Evolutionary conservation across 2,888 invertebrate genomes (phyloP).

Genomic region (Synergus laeviventris): DNA sequence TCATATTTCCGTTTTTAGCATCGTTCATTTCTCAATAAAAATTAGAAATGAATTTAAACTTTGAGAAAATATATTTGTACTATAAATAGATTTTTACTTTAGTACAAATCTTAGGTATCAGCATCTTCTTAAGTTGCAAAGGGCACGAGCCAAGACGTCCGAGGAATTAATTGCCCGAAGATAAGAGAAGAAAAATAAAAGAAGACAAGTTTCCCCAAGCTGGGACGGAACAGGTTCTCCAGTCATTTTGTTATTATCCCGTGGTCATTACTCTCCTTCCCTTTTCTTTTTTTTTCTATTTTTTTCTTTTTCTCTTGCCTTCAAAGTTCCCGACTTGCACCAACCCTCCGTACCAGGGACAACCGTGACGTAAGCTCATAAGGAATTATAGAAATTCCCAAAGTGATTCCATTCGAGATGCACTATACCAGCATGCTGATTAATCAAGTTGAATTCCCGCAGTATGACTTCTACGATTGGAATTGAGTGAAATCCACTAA

Average conservation of each 20-base stretch:
- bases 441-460: neutral
- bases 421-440: neutral
- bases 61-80: neutral
- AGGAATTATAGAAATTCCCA: conserved; percentile 12
- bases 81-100: neutral
- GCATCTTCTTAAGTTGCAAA: conserved; percentile 2
- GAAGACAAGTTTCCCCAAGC: conserved; percentile 43
- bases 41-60: neutral
- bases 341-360: neutral
- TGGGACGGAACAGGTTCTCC: conserved; percentile 44
- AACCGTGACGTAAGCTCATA: conserved; percentile 12
- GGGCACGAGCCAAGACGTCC: conserved; percentile 31
- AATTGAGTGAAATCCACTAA: neutral
- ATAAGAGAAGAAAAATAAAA: conserved; percentile 39
- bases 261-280: conserved; percentile 31
- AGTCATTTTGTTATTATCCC: conserved; percentile 24
- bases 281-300: conserved; percentile 2
- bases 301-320: conserved; percentile 13
- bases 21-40: neutral
- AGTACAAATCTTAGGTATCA: neutral
- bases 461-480: neutral
- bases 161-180: conserved; percentile 39
- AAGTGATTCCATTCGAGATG: neutral
- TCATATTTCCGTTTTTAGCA: neutral
- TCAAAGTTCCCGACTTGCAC: conserved; percentile 42